A percentile compares a stretch with the other conserved stretches of the same genome.
Conservation (phyloP, 1,140 invertebrate genomes). For the Drosophila carrolli region DNA sequence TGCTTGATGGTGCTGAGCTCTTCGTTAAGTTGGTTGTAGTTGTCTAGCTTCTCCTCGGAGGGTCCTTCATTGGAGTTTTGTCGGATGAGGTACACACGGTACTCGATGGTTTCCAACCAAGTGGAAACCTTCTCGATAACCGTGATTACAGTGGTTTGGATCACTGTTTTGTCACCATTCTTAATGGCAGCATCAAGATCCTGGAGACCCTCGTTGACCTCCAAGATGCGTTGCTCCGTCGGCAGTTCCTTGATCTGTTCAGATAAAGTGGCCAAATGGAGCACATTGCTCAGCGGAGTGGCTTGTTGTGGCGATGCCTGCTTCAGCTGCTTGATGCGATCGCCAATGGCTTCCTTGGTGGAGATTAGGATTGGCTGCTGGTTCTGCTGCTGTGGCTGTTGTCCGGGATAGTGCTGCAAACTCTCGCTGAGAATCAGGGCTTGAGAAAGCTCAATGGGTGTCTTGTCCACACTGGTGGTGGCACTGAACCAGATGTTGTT, state of each 20-base stretch:
- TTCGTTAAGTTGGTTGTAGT: constrained; percentile 84
- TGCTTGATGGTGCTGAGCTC: constrained; percentile 84
- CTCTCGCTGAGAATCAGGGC: constrained; percentile 69
- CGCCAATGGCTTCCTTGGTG: constrained; percentile 71
- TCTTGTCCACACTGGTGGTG: constrained; percentile 42
- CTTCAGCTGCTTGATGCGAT: constrained; percentile 70
- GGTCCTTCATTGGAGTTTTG: constrained; percentile 86
- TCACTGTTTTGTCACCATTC: constrained; percentile 87
- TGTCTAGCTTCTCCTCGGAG: constrained; percentile 86
- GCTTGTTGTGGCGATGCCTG: constrained; percentile 61
- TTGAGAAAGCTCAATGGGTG: constrained; percentile 54
- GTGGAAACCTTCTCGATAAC: constrained; percentile 92
- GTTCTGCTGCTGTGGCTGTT: constrained; percentile 14
- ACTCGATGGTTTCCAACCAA: constrained; percentile 93
- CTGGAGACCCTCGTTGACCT: constrained; percentile 87
- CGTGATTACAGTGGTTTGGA: constrained; percentile 89
- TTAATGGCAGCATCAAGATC: constrained; percentile 88
- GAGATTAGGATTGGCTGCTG: constrained; percentile 40
- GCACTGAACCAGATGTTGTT: constrained; percentile 61
- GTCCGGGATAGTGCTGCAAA: constrained; percentile 71
- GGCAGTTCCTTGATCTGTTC: constrained; percentile 86
- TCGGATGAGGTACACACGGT: constrained; percentile 88
- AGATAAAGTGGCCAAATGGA: constrained; percentile 87
- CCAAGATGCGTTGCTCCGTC: constrained; percentile 85
- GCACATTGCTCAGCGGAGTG: constrained; percentile 84